Conservation (phyloP, 2,888 invertebrate genomes). For the Steromphala cineraria region DNA sequence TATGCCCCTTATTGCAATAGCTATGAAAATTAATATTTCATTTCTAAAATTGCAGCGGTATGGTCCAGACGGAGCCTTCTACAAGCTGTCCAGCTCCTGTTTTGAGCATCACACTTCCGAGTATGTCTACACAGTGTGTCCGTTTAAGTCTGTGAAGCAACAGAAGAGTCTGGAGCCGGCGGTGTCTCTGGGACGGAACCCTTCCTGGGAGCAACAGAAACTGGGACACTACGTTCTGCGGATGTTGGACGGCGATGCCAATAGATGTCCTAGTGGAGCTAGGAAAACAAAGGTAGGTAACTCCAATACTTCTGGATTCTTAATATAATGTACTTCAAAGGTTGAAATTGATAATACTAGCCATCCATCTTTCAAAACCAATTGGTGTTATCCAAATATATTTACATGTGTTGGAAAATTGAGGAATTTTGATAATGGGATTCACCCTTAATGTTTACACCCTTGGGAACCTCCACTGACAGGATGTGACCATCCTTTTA, state of each 20-base stretch:
- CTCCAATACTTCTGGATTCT: too few relatives aligned
- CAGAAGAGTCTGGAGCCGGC: conserved; percentile 41
- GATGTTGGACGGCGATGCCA: conserved; percentile 62
- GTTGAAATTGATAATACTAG: too few relatives aligned
- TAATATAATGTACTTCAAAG: too few relatives aligned
- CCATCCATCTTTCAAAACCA: too few relatives aligned
- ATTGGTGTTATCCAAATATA: too few relatives aligned
- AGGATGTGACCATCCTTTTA: too few relatives aligned
- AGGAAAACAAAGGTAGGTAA: conserved; percentile 60
- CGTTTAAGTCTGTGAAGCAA: conserved; percentile 63
- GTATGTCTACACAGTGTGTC: conserved; percentile 69
- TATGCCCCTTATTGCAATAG: too few relatives aligned
- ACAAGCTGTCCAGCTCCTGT: conserved; percentile 60
- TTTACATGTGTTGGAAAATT: too few relatives aligned
- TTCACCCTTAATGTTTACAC: too few relatives aligned
- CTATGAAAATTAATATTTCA: too few relatives aligned
- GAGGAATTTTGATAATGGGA: too few relatives aligned
- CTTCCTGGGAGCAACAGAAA: conserved; percentile 48
- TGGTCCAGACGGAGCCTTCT: conserved; percentile 68
- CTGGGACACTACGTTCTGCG: conserved; percentile 51
- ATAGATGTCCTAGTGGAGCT: conserved; percentile 53
- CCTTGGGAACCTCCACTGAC: too few relatives aligned
- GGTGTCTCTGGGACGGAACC: conserved; percentile 48
- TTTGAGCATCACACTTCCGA: conserved; percentile 46
- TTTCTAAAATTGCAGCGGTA: conserved; percentile 45